A percentile compares a stretch with the other conserved stretches of the same genome.
phyloP scores from a whole-genome alignment of 2,113 vertebrate species.

The Coptodon bakossiorum region DNA sequence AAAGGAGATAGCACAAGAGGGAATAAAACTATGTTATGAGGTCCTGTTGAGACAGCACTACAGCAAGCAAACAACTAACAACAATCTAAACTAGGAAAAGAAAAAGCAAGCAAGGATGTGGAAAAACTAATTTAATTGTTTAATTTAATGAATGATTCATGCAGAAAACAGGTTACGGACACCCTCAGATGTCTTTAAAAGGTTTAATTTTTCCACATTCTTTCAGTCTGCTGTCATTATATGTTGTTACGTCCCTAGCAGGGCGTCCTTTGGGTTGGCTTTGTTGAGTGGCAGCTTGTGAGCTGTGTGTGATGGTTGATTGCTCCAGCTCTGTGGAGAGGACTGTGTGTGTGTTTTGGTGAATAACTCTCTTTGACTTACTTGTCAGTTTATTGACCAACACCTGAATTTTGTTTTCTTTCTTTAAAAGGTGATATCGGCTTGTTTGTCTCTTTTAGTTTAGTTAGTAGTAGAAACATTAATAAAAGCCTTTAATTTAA shows the following conservation, averaged over 20 bases:
- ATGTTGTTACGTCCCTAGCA: background rate
- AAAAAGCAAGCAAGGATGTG: background rate
- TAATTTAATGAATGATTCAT: fast-evolving
- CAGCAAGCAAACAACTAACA: background rate
- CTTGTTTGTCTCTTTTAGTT: background rate
- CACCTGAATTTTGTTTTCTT: fast-evolving
- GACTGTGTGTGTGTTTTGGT: background rate
- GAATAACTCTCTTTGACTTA: fast-evolving
- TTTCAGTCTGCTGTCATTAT: fast-evolving
- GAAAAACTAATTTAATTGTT: background rate
- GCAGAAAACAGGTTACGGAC: background rate
- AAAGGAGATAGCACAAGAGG: fast-evolving
- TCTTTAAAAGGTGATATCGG: fast-evolving
- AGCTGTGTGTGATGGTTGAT: fast-evolving
- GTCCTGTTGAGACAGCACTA: fast-evolving
- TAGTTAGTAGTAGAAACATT: fast-evolving
- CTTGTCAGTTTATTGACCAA: background rate
- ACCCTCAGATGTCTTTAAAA: background rate
- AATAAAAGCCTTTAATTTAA: background rate
- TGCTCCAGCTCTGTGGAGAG: fast-evolving
- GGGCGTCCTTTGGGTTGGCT: fast-evolving
- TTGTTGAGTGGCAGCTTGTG: background rate
- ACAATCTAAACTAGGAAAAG: background rate
- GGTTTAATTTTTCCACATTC: background rate
- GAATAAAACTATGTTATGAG: background rate